Conservation (phyloP, 2,113 vertebrate species). For the Lycocorax pyrrhopterus region DNA sequence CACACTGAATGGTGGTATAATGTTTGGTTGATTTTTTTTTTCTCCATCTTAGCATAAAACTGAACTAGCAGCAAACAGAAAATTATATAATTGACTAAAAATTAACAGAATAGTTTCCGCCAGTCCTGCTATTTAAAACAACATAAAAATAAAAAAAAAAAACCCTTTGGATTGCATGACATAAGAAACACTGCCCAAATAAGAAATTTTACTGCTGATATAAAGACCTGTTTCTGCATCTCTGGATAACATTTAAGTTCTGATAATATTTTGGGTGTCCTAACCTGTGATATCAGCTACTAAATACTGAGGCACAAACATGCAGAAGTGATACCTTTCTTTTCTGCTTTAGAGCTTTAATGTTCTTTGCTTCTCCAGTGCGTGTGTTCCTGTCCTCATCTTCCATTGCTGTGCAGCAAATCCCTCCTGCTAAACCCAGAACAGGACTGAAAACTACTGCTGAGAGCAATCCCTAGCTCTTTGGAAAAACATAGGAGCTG, state of each 20-base stretch:
- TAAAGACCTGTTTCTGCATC: background rate
- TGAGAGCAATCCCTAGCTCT: background rate
- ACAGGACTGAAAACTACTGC: background rate
- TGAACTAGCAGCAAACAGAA: background rate
- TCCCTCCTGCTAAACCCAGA: background rate
- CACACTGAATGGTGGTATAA: background rate
- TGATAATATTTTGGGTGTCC: background rate
- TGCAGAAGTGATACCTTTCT: background rate
- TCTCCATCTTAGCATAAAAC: background rate
- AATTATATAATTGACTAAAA: slow-evolving; percentile 9
- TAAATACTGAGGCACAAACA: background rate
- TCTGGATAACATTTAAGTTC: background rate
- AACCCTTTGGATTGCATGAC: background rate
- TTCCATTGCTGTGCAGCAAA: background rate
- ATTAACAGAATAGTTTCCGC: background rate
- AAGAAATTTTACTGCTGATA: background rate
- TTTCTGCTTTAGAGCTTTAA: background rate
- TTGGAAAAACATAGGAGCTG: background rate
- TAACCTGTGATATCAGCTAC: background rate
- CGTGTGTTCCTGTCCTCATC: rapidly evolving
- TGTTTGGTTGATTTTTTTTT: background rate
- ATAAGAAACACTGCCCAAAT: background rate
- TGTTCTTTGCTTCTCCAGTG: background rate
- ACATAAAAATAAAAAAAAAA: background rate
- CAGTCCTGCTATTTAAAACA: background rate